Base-by-base conservation (phyloP, 2,888 invertebrate species). In the Hololepta plana region DNA sequence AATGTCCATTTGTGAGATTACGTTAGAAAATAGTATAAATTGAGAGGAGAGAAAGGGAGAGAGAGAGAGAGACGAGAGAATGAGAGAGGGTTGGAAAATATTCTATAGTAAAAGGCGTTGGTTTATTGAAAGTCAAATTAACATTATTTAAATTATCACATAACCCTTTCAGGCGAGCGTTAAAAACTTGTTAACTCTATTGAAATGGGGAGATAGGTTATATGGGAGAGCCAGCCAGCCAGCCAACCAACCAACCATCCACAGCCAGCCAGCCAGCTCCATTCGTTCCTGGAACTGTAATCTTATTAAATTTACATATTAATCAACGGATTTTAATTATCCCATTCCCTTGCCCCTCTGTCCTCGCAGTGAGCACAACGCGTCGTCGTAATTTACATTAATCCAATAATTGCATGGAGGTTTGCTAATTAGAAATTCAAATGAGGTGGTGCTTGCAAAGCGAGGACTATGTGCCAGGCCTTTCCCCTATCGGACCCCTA, bases 271-370 rank as follows among this genome's bases (percentile, higher is more conserved):
- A n/a, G n/a, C n/a, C n/a, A 40, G 43, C 43, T 45, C 44, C 44
- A 64, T 71, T 72, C 76, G 76, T 79, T 79, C 76, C 75, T 69
- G 75, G 74, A 76, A 77, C 79, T 80, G 80, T 82, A 82, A 82
- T 82, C 82, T 82, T 82, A 84, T 84, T 82, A 84, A 82, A 84
- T 84, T 84, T 84, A 82, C 82, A 84, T 84, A 84, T 84, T 84
- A 84, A 84, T 84, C 82, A 84, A 82, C 80, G 80, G 81, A 82
- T 84, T 84, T 82, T 84, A 84, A 84, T 84, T 84, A 82, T 81
- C 73, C 75, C 72, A 68, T 61, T 64, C 62, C 59, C 57, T 60
- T 26, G 35, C 45, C 46, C 42, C 44, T 37, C 47, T 38, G 43
- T 43, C 51, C 45, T 45, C 45, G 47, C 47, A 49, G 47, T 47